A percentile compares a stretch with the other conserved stretches of the same genome.
phyloP scores from a whole-genome alignment of 2,888 invertebrate genomes.

The Drosophila birchii region DNA sequence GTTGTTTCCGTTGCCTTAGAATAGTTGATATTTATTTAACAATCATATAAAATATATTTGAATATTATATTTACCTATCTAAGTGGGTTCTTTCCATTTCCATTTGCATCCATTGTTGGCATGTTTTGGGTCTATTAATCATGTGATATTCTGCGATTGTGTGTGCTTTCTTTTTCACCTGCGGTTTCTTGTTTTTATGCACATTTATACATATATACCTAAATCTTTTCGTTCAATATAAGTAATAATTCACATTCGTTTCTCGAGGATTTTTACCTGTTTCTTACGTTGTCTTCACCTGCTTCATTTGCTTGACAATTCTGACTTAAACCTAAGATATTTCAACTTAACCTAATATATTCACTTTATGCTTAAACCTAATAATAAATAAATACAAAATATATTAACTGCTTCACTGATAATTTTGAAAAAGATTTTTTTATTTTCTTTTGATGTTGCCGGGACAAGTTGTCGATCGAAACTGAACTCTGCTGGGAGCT shows the following conservation, averaged over 20 bases:
- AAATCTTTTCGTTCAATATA: background rate
- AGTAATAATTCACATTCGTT: background rate
- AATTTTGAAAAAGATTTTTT: background rate
- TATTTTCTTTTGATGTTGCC: background rate
- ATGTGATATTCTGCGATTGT: background rate
- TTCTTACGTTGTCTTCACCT: background rate
- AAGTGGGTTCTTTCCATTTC: background rate
- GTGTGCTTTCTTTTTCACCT: background rate
- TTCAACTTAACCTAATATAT: background rate
- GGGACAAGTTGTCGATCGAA: background rate
- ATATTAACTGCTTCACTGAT: background rate
- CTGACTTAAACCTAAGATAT: background rate
- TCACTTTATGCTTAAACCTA: constrained; percentile 1
- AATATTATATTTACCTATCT: background rate
- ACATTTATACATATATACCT: too few relatives aligned
- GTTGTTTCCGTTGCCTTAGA: background rate
- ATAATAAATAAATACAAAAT: background rate
- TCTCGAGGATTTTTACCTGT: background rate
- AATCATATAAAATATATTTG: background rate
- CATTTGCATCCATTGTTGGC: background rate
- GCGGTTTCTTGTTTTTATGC: background rate
- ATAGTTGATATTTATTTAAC: too few relatives aligned
- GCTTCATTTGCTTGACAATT: background rate
- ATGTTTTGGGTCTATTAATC: background rate
- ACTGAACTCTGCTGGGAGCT: background rate